phyloP scores from a whole-genome alignment of 2,888 invertebrate genomes.

The Synergus japonicus region DNA sequence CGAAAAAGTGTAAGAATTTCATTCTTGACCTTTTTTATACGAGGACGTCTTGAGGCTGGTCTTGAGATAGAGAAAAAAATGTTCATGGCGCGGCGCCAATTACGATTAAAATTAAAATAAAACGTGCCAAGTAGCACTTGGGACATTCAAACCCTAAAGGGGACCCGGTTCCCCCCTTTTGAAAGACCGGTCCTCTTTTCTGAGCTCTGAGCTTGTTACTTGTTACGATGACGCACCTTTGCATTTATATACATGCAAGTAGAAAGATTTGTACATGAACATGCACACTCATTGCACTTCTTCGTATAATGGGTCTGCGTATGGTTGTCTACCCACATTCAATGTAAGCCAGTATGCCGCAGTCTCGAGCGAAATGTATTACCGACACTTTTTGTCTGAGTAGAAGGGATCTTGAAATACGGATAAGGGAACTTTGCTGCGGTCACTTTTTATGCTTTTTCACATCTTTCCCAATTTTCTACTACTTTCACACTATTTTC shows the following conservation, averaged over 20 bases:
- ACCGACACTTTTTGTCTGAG: constrained; percentile 23
- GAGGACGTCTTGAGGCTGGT: neutral
- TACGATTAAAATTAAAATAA: constrained; percentile 54
- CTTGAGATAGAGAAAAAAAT: neutral
- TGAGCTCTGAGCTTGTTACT: constrained; percentile 36
- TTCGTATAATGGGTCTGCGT: constrained; percentile 25
- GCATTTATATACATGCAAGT: constrained; percentile 17
- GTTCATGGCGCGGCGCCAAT: constrained; percentile 36
- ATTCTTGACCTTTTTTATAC: neutral
- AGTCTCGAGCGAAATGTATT: constrained; percentile 19
- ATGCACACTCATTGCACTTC: constrained; percentile 47
- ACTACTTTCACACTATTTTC: constrained; percentile 37
- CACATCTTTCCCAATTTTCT: constrained; percentile 28
- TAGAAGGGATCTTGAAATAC: constrained; percentile 30
- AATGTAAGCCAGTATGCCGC: constrained; percentile 69
- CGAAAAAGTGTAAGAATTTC: neutral
- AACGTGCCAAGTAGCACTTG: constrained; percentile 48
- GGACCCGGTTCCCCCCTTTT: constrained; percentile 49
- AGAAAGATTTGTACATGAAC: constrained; percentile 16
- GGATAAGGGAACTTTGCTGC: constrained; percentile 23
- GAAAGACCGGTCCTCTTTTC: constrained; percentile 53
- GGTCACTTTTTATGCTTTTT: constrained; percentile 18
- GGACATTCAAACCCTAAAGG: constrained; percentile 42
- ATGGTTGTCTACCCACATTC: constrained; percentile 54
- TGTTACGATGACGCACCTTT: constrained; percentile 20